phyloP scores from a whole-genome alignment of 1,140 invertebrate species.

The Heterodera schachtii region DNA sequence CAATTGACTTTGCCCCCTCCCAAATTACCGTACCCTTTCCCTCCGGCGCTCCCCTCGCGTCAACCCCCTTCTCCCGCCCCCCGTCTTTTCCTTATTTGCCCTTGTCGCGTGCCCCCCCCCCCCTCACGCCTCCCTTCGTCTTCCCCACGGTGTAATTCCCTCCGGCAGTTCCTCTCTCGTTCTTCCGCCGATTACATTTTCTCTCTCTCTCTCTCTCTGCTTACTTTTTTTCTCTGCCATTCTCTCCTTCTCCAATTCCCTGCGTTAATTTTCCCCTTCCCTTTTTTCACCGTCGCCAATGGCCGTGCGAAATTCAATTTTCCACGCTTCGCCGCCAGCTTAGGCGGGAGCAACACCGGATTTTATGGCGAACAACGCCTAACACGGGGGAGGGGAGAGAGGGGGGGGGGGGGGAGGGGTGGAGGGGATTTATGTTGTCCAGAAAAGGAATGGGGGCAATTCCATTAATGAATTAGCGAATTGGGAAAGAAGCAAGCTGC shows the following conservation, averaged over 20 bases:
- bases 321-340: constrained; percentile 11
- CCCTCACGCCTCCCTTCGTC: too few relatives aligned
- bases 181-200: background rate
- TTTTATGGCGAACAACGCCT: constrained; percentile 12
- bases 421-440: background rate
- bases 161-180: background rate
- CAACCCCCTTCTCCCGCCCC: background rate
- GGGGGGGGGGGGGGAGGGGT: too few relatives aligned
- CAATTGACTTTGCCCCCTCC: background rate
- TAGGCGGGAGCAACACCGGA: constrained; percentile 3
- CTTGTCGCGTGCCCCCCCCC: background rate
- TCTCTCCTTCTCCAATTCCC: background rate
- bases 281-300: background rate
- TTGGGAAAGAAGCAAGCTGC: background rate
- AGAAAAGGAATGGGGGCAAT: constrained; percentile 8
- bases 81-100: background rate
- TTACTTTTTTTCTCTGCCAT: background rate
- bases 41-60: background rate
- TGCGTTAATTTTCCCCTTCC: background rate
- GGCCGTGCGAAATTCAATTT: constrained; percentile 11
- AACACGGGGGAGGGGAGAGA: background rate
- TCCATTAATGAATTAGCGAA: constrained; percentile 21
- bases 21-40: background rate
- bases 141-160: background rate
- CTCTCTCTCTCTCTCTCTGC: background rate